These are phyloP conservation scores for Phylloscopus collybita DNA, from an alignment of 2,797 vertebrate genomes.

Conservation along the genomic window DNA sequence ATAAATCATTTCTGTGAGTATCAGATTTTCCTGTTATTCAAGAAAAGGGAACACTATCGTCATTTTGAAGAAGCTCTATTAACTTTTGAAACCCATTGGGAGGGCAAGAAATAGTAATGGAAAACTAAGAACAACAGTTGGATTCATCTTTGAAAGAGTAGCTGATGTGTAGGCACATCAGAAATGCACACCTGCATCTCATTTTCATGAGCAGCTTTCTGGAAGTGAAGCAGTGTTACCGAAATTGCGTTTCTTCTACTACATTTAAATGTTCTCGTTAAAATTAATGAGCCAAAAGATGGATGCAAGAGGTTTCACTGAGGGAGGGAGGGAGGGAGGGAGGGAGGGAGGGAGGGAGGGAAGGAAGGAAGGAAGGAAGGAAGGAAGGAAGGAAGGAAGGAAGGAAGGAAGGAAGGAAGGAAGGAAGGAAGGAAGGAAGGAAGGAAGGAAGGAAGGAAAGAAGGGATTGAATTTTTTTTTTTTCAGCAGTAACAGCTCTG, in stretches of 20 bases:
- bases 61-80: background rate
- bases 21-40: slow-evolving; percentile 45
- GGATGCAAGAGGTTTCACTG: background rate
- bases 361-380: background rate
- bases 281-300: background rate
- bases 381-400: background rate
- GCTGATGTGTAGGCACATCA: background rate
- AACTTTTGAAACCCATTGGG: background rate
- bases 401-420: background rate
- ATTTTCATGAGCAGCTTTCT: background rate
- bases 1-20: background rate
- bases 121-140: background rate
- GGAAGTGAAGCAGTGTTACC: background rate
- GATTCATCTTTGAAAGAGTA: background rate
- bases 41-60: background rate
- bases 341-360: background rate
- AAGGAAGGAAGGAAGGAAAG: background rate
- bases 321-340: background rate
- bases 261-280: background rate
- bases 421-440: background rate
- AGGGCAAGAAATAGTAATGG: background rate
- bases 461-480: background rate
- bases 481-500: background rate
- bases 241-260: background rate
- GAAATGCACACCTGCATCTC: background rate